phyloP scores from a whole-genome alignment of 2,888 invertebrate species.

The Pollenia labialis region DNA sequence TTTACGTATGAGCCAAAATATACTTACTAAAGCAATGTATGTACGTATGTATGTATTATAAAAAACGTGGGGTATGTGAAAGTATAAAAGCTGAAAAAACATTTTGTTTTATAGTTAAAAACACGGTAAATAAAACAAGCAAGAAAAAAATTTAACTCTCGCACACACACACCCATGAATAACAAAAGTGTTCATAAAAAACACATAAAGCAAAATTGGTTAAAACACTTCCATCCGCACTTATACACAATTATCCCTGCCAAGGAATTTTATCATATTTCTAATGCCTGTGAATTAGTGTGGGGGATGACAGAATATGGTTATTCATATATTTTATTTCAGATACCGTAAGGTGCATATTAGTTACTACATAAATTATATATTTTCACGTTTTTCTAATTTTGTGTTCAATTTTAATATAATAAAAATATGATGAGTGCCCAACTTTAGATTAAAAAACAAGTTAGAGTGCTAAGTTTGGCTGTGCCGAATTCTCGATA shows the following conservation, averaged over 20 bases:
- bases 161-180: conserved; percentile 1
- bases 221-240: conserved; percentile 35
- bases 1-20: conserved; percentile 56
- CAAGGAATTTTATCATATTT: conserved; percentile 51
- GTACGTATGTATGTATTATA: conserved; percentile 12
- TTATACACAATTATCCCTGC: conserved; percentile 13
- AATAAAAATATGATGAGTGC: too few relatives aligned
- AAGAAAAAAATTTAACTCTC: conserved; percentile 46
- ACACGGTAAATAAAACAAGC: conserved; percentile 29
- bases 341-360: too few relatives aligned
- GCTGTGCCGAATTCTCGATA: too few relatives aligned
- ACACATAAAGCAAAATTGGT: conserved; percentile 66
- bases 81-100: conserved; percentile 40
- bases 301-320: neutral
- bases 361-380: too few relatives aligned
- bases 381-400: too few relatives aligned
- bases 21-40: conserved; percentile 20
- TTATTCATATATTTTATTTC: too few relatives aligned
- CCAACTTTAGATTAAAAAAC: too few relatives aligned
- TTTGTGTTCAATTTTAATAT: too few relatives aligned
- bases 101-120: conserved; percentile 62
- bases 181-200: conserved; percentile 53
- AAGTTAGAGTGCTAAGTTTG: too few relatives aligned
- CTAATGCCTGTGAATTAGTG: neutral
- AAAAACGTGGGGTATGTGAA: neutral